phyloP scores from a whole-genome alignment of 2,113 vertebrate species.

The Misgurnus mizolepis region DNA sequence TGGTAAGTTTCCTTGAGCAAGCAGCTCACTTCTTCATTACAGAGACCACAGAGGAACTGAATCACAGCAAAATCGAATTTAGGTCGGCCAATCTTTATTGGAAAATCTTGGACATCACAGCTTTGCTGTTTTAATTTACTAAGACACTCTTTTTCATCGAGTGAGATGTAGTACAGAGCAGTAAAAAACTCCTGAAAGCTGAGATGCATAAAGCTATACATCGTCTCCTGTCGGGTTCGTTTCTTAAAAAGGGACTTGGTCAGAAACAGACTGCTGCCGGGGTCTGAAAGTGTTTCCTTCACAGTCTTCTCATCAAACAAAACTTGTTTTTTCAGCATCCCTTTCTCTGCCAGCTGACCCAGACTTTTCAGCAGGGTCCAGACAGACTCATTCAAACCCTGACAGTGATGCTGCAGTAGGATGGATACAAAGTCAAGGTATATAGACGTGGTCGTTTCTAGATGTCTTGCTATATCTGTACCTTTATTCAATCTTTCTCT shows the following conservation, averaged over 20 bases:
- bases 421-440: too few relatives aligned
- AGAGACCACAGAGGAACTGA: conserved; percentile 38
- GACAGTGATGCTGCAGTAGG: too few relatives aligned
- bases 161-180: too few relatives aligned
- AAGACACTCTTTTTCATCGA: neutral
- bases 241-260: too few relatives aligned
- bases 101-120: neutral
- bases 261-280: conserved; percentile 23
- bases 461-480: too few relatives aligned
- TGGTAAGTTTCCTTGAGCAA: neutral
- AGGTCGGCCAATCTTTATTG: neutral
- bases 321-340: conserved; percentile 13
- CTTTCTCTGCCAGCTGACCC: conserved; percentile 30
- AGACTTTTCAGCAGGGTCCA: neutral
- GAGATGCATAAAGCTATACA: too few relatives aligned
- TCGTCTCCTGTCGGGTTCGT: too few relatives aligned
- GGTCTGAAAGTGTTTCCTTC: neutral
- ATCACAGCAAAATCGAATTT: conserved; percentile 10
- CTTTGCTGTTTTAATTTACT: conserved; percentile 1
- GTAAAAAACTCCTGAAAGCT: too few relatives aligned
- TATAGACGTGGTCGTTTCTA: too few relatives aligned
- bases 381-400: too few relatives aligned
- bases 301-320: conserved; percentile 19
- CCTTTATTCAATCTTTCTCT: too few relatives aligned
- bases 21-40: conserved; percentile 6